Percentiles rank a stretch among this genome's conserved stretches.
phyloP scores from a whole-genome alignment of 1,140 invertebrate species.

The Papilio dardanus region DNA sequence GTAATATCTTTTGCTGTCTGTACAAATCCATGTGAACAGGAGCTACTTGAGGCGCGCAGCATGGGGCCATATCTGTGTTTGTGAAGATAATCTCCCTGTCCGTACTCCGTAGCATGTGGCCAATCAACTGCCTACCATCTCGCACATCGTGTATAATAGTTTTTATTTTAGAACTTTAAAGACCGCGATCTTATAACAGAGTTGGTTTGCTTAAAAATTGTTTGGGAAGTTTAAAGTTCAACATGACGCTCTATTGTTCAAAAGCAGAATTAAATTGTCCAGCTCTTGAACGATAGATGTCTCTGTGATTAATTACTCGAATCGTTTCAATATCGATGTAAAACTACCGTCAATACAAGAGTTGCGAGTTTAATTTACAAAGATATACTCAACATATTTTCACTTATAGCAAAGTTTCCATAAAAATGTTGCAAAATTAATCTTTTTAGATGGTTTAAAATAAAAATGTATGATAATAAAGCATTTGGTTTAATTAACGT shows the following conservation, averaged over 20 bases:
- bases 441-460: neutral
- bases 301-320: neutral
- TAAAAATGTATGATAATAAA: neutral
- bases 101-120: constrained; percentile 39
- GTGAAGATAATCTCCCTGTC: constrained; percentile 64
- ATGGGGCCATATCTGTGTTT: constrained; percentile 64
- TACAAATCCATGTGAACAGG: constrained; percentile 57
- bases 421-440: too few relatives aligned
- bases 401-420: too few relatives aligned
- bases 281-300: neutral
- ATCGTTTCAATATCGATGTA: neutral
- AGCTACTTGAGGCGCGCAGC: constrained; percentile 64
- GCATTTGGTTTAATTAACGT: neutral
- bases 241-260: neutral
- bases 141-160: neutral
- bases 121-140: neutral
- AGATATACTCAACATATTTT: too few relatives aligned
- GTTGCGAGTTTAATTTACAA: too few relatives aligned
- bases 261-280: neutral
- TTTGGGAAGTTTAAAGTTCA: neutral
- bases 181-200: neutral
- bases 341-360: neutral
- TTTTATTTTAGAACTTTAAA: constrained; percentile 3
- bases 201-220: too few relatives aligned
- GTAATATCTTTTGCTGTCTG: constrained; percentile 44